These are phyloP conservation scores for Furcula furcula DNA, from an alignment of 2,888 invertebrate species.

Conservation along the genomic window DNA sequence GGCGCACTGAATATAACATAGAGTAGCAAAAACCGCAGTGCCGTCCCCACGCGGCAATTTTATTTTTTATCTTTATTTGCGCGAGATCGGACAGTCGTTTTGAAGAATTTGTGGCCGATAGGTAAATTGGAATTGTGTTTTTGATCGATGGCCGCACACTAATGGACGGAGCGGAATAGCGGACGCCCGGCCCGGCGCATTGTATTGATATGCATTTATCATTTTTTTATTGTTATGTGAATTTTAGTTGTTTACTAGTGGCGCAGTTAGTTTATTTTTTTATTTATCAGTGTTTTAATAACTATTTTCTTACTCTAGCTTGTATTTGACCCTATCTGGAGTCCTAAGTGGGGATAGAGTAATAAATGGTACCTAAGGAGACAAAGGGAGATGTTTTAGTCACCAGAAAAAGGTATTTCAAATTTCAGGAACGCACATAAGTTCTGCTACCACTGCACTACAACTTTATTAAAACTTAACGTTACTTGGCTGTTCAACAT, in stretches of 20 bases:
- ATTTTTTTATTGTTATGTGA: conserved; percentile 27
- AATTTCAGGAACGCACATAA: no score
- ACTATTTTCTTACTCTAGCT: no score
- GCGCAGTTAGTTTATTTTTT: no score
- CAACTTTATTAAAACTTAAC: no score
- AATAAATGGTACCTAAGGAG: no score
- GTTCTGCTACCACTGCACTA: no score
- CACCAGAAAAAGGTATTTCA: no score
- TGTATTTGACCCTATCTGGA: no score
- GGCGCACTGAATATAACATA: conserved; percentile 28
- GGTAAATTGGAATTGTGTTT: conserved; percentile 76
- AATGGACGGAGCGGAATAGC: conserved; percentile 54
- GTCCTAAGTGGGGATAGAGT: no score
- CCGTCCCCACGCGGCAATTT: conserved; percentile 32
- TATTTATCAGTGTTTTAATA: no score
- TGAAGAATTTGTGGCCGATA: conserved; percentile 75
- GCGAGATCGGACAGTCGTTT: conserved; percentile 57
- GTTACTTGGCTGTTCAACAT: no score
- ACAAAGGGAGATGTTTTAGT: no score
- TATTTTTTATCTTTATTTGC: conserved; percentile 61
- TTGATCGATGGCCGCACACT: conserved; percentile 68
- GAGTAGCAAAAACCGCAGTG: conserved; percentile 29
- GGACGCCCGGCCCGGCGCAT: conserved; percentile 31
- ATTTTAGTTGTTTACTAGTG: not conserved
- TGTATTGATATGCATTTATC: conserved; percentile 49